Conservation (phyloP, 2,113 vertebrate species). For the Saccopteryx bilineata region DNA sequence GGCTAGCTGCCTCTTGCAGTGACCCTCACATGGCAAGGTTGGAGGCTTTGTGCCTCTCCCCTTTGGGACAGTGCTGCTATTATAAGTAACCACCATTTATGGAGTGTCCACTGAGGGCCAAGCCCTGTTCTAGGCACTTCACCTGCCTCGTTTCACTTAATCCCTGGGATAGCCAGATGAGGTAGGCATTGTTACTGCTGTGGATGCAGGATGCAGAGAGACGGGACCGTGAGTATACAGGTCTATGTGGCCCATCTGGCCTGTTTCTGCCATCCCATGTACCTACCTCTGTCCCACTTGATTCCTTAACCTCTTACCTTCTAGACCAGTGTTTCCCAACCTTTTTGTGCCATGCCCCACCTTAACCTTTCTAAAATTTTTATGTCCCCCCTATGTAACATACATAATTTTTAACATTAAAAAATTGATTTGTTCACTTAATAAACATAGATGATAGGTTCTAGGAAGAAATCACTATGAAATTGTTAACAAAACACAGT, state of each 20-base stretch:
- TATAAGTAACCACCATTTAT: neutral
- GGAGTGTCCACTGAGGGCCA: neutral
- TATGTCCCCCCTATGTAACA: no score
- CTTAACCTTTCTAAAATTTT: no score
- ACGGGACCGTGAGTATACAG: neutral
- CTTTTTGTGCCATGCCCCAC: no score
- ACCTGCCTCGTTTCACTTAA: neutral
- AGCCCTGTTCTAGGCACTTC: neutral
- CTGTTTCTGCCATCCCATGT: neutral
- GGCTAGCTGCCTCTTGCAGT: neutral
- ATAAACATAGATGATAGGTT: no score
- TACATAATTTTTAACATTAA: no score
- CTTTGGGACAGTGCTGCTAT: neutral
- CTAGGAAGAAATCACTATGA: no score
- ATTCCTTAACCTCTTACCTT: neutral
- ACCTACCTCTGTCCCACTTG: neutral
- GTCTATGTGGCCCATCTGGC: no score
- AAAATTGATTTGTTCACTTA: no score
- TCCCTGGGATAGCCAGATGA: neutral
- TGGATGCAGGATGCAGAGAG: neutral
- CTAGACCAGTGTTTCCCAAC: no score
- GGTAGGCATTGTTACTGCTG: neutral
- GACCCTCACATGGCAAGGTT: neutral
- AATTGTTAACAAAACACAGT: no score
- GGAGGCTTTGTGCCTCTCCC: neutral